A percentile compares a stretch with the other conserved stretches of the same genome.
These are phyloP conservation scores for Gnatocerus cornutus DNA, from an alignment of 2,888 invertebrate genomes.

Conservation along the genomic window DNA sequence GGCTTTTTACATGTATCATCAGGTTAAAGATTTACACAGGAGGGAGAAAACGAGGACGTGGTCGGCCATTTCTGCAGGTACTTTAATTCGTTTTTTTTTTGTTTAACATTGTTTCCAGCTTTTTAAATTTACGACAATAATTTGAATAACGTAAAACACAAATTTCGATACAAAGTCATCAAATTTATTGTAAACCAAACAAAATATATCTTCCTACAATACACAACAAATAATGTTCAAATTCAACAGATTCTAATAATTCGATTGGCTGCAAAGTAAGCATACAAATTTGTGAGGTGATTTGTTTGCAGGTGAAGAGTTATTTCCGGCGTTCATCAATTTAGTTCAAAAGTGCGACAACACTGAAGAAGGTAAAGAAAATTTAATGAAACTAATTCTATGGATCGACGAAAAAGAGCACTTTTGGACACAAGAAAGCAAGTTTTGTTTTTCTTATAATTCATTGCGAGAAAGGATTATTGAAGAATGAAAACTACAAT, in stretches of 20 bases:
- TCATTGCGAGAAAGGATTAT: constrained; percentile 6
- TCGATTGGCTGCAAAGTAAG: too few species aligned
- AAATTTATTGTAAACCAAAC: too few species aligned
- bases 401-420: constrained; percentile 34
- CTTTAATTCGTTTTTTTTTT: too few species aligned
- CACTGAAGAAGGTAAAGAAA: constrained; percentile 18
- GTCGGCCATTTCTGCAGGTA: constrained; percentile 44
- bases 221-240: too few species aligned
- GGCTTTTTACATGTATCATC: constrained; percentile 56
- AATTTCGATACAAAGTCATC: too few species aligned
- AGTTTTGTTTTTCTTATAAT: constrained; percentile 24
- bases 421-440: constrained; percentile 33
- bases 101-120: too few species aligned
- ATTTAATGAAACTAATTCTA: constrained; percentile 25
- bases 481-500: background rate
- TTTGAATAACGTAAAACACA: too few species aligned
- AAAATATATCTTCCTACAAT: too few species aligned
- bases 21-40: constrained; percentile 14
- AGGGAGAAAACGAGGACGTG: constrained; percentile 38
- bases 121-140: too few species aligned
- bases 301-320: constrained; percentile 38
- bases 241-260: too few species aligned
- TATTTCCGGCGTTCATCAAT: constrained; percentile 27
- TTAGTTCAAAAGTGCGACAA: constrained; percentile 22
- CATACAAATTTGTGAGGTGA: too few species aligned